Conservation (phyloP, 2,113 vertebrate genomes). For the Xiphophorus hellerii region DNA sequence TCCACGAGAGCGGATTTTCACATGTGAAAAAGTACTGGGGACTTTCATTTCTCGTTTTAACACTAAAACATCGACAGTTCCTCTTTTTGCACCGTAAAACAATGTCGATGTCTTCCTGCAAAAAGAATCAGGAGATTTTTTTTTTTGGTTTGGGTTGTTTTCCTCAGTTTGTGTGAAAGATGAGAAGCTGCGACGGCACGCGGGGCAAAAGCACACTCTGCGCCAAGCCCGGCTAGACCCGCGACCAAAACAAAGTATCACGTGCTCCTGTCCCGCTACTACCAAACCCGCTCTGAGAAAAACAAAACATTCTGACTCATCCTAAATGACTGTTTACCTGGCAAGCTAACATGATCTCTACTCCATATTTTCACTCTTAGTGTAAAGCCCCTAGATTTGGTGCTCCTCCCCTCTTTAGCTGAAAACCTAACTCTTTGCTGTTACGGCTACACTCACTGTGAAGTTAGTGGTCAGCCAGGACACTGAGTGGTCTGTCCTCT, state of each 20-base stretch:
- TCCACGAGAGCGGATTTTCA: not conserved
- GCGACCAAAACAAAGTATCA: conserved; percentile 55
- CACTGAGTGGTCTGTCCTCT: conserved; percentile 37
- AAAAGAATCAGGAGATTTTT: conserved; percentile 19
- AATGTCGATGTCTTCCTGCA: conserved; percentile 31
- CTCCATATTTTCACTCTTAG: conserved; percentile 35
- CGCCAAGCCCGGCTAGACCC: conserved; percentile 36
- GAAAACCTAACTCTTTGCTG: conserved; percentile 10
- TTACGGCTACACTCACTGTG: conserved; percentile 15
- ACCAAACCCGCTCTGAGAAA: conserved; percentile 38
- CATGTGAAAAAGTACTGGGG: conserved; percentile 6
- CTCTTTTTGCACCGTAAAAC: conserved; percentile 40
- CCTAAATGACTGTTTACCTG: conserved; percentile 75
- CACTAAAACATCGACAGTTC: conserved; percentile 30
- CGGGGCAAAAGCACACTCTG: conserved; percentile 20
- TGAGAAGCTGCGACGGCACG: conserved; percentile 39
- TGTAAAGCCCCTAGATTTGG: conserved; percentile 27
- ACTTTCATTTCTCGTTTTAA: conserved; percentile 59
- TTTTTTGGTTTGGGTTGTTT: not conserved
- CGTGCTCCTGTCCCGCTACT: conserved; percentile 44
- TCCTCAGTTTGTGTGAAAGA: not conserved
- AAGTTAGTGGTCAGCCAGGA: conserved; percentile 16
- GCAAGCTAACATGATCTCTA: conserved; percentile 50
- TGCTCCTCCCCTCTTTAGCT: conserved; percentile 27
- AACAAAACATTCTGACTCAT: conserved; percentile 77